Conservation (phyloP, 1,140 invertebrate species). For the Mylabris phalerata region DNA sequence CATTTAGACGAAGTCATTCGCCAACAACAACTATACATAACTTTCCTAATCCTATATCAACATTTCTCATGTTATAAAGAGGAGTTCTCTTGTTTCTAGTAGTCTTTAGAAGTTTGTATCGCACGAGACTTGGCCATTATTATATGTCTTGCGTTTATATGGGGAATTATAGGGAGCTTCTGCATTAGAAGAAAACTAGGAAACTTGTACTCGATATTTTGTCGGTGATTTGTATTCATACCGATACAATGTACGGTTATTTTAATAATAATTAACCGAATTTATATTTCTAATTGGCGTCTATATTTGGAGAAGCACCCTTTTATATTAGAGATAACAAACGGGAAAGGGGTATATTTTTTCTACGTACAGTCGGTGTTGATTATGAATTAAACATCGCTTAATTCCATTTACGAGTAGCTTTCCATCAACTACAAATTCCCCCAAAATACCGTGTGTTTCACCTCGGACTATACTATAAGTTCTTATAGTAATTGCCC, state of each 20-base stretch:
- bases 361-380: background rate
- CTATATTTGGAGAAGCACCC: no score
- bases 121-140: constrained; percentile 13
- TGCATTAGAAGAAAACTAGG: constrained; percentile 6
- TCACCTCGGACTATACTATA: no score
- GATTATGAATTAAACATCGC: constrained; percentile 12
- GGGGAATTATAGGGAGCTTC: constrained; percentile 13
- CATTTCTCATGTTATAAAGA: constrained; percentile 15
- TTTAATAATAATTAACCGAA: no score
- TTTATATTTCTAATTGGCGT: no score
- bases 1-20: constrained; percentile 8
- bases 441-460: no score
- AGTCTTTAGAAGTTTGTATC: constrained; percentile 17
- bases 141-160: constrained; percentile 17
- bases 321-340: no score
- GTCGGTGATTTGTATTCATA: no score
- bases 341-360: no score
- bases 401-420: constrained; percentile 7
- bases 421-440: no score
- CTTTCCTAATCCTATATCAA: constrained; percentile 13
- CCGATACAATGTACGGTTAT: no score
- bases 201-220: background rate
- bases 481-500: no score
- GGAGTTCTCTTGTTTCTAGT: constrained; percentile 13
- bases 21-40: constrained; percentile 8